Evolutionary conservation across 23 tunicate species (phyloP).

Genomic region (Trididemnum clinides): DNA sequence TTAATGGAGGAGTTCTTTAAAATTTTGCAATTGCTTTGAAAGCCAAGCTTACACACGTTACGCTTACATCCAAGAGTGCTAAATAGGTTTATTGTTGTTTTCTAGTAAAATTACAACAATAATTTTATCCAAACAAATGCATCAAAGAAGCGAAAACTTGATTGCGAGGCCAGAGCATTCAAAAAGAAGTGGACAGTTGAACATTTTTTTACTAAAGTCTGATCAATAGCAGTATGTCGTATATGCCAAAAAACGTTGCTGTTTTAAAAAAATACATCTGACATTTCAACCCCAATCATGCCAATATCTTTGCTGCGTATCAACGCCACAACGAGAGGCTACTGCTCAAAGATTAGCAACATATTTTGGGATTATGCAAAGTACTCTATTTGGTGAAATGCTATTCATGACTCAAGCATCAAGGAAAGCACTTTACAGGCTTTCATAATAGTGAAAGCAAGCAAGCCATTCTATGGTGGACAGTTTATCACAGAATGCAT

Average conservation of each 20-base stretch:
- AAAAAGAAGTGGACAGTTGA: conserved; percentile 36
- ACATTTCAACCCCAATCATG: conserved; percentile 8
- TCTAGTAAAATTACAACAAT: too few relatives aligned
- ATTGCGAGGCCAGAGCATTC: conserved; percentile 17
- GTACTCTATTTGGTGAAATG: not conserved
- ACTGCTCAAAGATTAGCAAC: conserved; percentile 3
- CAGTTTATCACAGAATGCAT: conserved; percentile 16
- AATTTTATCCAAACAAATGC: too few relatives aligned
- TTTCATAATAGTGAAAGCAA: conserved; percentile 25
- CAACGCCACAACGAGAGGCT: not conserved
- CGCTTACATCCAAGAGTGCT: too few relatives aligned
- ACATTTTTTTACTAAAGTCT: conserved; percentile 13
- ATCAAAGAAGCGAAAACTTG: conserved; percentile 38
- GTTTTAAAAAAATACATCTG: conserved; percentile 18
- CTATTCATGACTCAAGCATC: conserved; percentile 12
- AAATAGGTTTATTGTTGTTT: too few relatives aligned
- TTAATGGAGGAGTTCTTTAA: too few relatives aligned
- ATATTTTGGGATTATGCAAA: not conserved
- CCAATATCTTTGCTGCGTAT: not conserved
- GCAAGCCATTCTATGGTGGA: conserved; percentile 39
- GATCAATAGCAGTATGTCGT: conserved; percentile 16
- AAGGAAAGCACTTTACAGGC: conserved; percentile 39
- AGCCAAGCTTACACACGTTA: too few relatives aligned
- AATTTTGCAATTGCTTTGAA: too few relatives aligned
- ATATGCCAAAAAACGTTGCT: conserved; percentile 9